These are phyloP conservation scores for Aurelia sp. DNA, from an alignment of 30 jellyfish, hydroid and myxozoan genomes.

Conservation along the genomic window DNA sequence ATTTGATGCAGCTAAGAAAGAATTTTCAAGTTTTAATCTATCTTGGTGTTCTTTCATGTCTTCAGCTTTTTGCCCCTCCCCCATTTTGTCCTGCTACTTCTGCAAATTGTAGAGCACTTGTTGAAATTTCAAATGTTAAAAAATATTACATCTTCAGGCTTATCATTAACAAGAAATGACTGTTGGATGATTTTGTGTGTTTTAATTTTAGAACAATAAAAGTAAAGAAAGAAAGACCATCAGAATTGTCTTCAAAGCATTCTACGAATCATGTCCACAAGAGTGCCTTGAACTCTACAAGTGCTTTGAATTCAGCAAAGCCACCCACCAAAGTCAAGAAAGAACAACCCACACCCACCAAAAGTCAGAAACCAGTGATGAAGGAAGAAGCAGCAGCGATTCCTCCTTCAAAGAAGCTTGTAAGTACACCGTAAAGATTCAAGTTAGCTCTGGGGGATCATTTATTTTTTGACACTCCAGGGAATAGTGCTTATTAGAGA, in stretches of 20 bases:
- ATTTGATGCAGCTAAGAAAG: too few relatives aligned
- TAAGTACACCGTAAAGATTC: not conserved
- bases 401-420: slow-evolving; percentile 18
- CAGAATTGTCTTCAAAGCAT: slow-evolving; percentile 2
- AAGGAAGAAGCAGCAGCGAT: not conserved
- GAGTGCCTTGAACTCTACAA: slow-evolving; percentile 54
- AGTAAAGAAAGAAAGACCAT: slow-evolving; percentile 10
- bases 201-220: not conserved
- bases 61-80: too few relatives aligned
- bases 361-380: slow-evolving; percentile 18
- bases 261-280: not conserved
- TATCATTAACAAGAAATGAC: too few relatives aligned
- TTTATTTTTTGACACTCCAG: not conserved
- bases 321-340: slow-evolving; percentile 48
- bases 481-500: not conserved
- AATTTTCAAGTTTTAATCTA: too few relatives aligned
- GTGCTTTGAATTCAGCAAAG: slow-evolving; percentile 32
- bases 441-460: not conserved
- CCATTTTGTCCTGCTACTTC: too few relatives aligned
- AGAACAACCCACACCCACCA: slow-evolving; percentile 9
- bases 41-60: too few relatives aligned
- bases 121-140: too few relatives aligned
- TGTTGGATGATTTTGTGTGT: too few relatives aligned
- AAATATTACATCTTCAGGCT: too few relatives aligned
- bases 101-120: too few relatives aligned